Evolutionary conservation across 1,140 invertebrate species (phyloP).

Genomic region (Dreissena rostriformis): DNA sequence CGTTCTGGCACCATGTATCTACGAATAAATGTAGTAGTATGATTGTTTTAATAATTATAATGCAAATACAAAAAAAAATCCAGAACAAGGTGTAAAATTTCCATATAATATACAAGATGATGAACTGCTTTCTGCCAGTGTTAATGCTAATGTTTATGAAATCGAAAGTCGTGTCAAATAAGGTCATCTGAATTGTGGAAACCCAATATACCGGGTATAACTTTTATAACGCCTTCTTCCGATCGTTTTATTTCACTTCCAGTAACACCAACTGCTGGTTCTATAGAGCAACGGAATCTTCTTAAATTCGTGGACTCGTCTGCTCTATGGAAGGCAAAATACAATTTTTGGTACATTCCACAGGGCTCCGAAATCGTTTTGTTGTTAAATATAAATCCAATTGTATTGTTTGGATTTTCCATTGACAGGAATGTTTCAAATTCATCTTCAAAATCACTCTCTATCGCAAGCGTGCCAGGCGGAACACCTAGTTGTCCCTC

Average conservation of each 20-base stretch:
- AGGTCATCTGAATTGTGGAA: too few species aligned
- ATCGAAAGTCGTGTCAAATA: too few species aligned
- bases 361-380: not conserved
- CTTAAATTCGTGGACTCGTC: not conserved
- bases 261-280: not conserved
- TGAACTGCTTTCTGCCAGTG: too few species aligned
- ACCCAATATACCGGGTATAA: slow-evolving; percentile 19
- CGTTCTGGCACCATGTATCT: not conserved
- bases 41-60: too few species aligned
- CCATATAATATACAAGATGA: too few species aligned
- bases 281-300: not conserved
- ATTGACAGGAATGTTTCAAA: too few species aligned
- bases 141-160: too few species aligned
- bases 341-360: not conserved
- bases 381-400: not conserved
- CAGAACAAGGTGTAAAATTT: too few species aligned
- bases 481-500: not conserved
- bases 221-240: not conserved
- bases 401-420: not conserved
- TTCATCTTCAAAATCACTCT: not conserved
- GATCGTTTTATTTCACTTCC: not conserved
- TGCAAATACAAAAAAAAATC: too few species aligned
- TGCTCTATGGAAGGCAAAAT: slow-evolving; percentile 10
- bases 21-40: not conserved
- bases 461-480: not conserved